These are phyloP conservation scores for Tachysurus vachellii DNA, from an alignment of 2,113 vertebrate species.

Conservation along the genomic window DNA sequence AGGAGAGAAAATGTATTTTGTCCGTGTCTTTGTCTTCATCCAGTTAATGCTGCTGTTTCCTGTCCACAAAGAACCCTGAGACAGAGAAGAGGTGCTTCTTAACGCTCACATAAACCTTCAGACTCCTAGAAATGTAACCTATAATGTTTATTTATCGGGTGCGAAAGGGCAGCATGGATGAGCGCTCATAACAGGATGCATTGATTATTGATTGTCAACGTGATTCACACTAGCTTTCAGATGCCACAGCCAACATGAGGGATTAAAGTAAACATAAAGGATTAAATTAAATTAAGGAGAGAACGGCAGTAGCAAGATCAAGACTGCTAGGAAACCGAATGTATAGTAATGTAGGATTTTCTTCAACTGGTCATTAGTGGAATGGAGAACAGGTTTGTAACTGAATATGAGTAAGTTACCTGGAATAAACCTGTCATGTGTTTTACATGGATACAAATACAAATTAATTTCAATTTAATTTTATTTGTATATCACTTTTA, in stretches of 20 bases:
- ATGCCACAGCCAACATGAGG: background rate
- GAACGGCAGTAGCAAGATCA: background rate
- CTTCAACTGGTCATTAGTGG: background rate
- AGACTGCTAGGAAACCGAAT: background rate
- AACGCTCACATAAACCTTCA: background rate
- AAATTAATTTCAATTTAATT: too few relatives aligned
- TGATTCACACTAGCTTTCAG: background rate
- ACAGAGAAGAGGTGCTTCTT: background rate
- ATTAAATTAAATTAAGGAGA: background rate
- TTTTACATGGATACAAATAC: background rate
- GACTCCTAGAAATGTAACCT: background rate
- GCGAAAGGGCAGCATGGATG: background rate
- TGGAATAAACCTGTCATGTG: background rate
- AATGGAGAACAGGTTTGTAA: background rate
- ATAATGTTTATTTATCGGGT: background rate
- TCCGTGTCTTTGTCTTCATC: background rate
- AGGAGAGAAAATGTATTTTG: background rate
- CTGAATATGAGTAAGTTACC: background rate
- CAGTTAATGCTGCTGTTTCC: background rate
- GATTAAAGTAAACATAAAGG: background rate
- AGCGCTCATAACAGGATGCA: background rate
- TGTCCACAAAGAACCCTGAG: background rate
- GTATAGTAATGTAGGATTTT: background rate
- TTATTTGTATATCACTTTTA: too few relatives aligned
- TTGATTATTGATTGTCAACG: background rate